These are phyloP conservation scores for Boloria euphrosyne DNA, from an alignment of 2,888 invertebrate genomes.

Conservation along the genomic window DNA sequence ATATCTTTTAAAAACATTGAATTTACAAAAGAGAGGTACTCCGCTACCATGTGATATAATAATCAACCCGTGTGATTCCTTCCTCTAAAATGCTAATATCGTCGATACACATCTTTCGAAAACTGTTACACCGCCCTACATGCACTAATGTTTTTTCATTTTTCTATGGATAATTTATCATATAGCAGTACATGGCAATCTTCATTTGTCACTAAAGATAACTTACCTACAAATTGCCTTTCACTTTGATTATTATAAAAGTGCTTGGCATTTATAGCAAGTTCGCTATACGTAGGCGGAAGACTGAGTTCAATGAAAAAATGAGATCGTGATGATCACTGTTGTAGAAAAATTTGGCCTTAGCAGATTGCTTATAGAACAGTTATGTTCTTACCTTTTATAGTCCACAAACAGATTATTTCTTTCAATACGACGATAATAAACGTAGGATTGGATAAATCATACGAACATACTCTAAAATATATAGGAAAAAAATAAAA, in stretches of 20 bases:
- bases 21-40: too few species aligned
- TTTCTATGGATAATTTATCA: background rate
- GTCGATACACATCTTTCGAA: too few species aligned
- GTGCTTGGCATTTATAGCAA: slow-evolving; percentile 34
- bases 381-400: slow-evolving; percentile 22
- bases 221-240: slow-evolving; percentile 23
- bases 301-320: slow-evolving; percentile 14
- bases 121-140: too few species aligned
- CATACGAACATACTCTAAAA: slow-evolving; percentile 1
- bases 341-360: slow-evolving; percentile 29
- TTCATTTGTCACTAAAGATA: slow-evolving; percentile 10
- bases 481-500: slow-evolving; percentile 8
- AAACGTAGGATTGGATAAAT: background rate
- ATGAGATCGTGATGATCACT: slow-evolving; percentile 28
- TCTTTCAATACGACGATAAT: background rate
- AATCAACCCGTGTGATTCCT: too few species aligned
- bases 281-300: slow-evolving; percentile 29
- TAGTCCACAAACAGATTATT: background rate
- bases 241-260: slow-evolving; percentile 28
- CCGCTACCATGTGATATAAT: too few species aligned
- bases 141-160: too few species aligned
- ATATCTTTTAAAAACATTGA: too few species aligned
- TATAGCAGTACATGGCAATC: slow-evolving; percentile 9
- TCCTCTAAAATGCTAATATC: too few species aligned
- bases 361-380: slow-evolving; percentile 3